phyloP scores from a whole-genome alignment of 2,888 invertebrate species.

The Epirrhoe alternata region DNA sequence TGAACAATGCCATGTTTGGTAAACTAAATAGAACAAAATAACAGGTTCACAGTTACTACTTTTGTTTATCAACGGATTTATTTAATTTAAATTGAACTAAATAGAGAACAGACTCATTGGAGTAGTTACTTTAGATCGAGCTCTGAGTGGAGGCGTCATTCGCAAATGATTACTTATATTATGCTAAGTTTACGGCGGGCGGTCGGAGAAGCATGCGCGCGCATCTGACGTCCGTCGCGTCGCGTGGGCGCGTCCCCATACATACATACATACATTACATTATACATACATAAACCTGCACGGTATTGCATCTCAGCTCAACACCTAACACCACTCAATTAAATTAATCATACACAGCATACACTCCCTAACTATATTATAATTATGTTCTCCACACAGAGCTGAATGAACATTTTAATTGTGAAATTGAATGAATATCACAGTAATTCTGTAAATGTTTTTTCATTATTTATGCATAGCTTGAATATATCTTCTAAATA shows the following conservation, averaged over 20 bases:
- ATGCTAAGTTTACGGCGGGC: slow-evolving; percentile 54
- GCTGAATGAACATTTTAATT: slow-evolving; percentile 52
- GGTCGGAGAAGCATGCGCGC: slow-evolving; percentile 30
- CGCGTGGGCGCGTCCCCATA: background rate
- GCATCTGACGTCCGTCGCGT: slow-evolving; percentile 1
- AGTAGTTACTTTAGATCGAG: slow-evolving; percentile 50
- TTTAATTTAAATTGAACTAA: slow-evolving; percentile 66
- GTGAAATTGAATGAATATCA: slow-evolving; percentile 78
- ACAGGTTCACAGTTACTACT: slow-evolving; percentile 55
- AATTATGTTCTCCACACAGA: slow-evolving; percentile 62
- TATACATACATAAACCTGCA: slow-evolving; percentile 8
- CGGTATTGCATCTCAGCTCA: slow-evolving; percentile 33
- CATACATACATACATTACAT: slow-evolving; percentile 4
- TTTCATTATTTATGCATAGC: slow-evolving; percentile 53
- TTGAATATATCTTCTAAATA: slow-evolving; percentile 45
- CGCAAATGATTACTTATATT: slow-evolving; percentile 46
- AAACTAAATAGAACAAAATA: slow-evolving; percentile 21
- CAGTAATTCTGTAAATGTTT: slow-evolving; percentile 71
- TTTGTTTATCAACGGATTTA: slow-evolving; percentile 56
- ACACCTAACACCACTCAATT: slow-evolving; percentile 29
- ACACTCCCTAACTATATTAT: slow-evolving; percentile 46
- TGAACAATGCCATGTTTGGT: slow-evolving; percentile 27
- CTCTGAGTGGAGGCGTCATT: slow-evolving; percentile 64
- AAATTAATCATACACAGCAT: slow-evolving; percentile 55
- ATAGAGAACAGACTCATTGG: slow-evolving; percentile 59